A percentile compares a stretch with the other conserved stretches of the same genome.
Evolutionary conservation across 2,797 vertebrate genomes (phyloP).

Genomic region (Cephalopachus bancanus): DNA sequence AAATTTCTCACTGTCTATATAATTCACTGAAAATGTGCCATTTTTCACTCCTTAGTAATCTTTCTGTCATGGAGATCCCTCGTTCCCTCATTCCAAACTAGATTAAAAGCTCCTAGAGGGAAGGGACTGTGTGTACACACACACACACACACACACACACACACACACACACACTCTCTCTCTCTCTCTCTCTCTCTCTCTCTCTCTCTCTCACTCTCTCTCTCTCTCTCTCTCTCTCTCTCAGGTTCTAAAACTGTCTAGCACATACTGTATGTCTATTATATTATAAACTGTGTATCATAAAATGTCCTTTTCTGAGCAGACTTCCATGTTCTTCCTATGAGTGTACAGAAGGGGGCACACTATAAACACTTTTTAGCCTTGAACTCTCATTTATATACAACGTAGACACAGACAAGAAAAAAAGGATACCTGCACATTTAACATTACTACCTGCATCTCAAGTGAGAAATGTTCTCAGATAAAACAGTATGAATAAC

Average conservation of each 20-base stretch:
- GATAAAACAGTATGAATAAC: background rate
- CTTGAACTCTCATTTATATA: background rate
- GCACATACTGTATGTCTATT: background rate
- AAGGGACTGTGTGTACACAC: background rate
- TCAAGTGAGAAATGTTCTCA: conserved; percentile 50
- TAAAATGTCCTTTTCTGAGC: background rate
- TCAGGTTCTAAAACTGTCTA: background rate
- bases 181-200: no score
- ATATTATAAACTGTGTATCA: background rate
- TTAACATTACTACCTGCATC: conserved; percentile 26
- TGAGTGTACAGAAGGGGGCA: background rate
- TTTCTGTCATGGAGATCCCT: background rate
- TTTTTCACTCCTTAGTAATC: background rate
- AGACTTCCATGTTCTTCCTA: background rate
- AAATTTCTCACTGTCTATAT: background rate
- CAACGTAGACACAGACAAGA: background rate
- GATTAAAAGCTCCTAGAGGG: conserved; percentile 16
- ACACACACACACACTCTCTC: no score
- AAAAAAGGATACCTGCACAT: background rate
- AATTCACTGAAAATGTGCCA: conserved; percentile 29
- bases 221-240: no score
- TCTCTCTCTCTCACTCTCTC: no score
- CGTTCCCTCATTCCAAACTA: background rate
- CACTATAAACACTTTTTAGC: background rate
- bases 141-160: background rate